Evolutionary conservation across 1,140 invertebrate genomes (phyloP), one percentile per base, ranked within the genome.

Genomic region (Panagrolaimus sp.): DNA sequence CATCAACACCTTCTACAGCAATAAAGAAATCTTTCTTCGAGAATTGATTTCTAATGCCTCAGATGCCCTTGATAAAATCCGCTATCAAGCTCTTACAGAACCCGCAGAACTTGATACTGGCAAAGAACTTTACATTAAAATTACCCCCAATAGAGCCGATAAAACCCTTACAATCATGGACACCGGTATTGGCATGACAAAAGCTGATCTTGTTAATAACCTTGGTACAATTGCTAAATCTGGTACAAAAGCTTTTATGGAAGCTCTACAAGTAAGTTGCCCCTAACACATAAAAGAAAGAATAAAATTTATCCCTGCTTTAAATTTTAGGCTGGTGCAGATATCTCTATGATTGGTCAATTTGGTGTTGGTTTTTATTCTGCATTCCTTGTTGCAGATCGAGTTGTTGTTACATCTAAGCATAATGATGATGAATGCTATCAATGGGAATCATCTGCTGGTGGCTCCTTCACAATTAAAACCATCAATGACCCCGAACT

Each of bases 1-100:
- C 87, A 98, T 98, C 89, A 98, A 98, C 88, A 98, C 96, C 48
- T 97, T 99, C 86, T 98, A 99, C 83, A 96, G 93, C 0, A 98
- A 98, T 87, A 98, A 98, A 87, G 96, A 99, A 87, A 97, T 98
- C 75, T 99, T 98, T 86, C 88, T 98, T 68, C 88, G 96, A 86
- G 96, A 99, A 88, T 88, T 98, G 82, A 91, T 92, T 76, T 92
- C 91, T 8, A 92, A 92, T 75, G 88, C 91, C 1, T 93, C 91
- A 47, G 93, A 92, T 87, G 90, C 87, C 62, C 80, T 88, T 71
- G 88, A 88, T 76, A 88, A 88, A 77, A 88, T 88, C 72, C 77
- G 88, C 14, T 94, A 94, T 86, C 91, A 94, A 84, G 91, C 91
- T 47, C 87, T 96, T 64, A 95, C 92, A 14, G 92, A 94, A 83